phyloP scores from a whole-genome alignment of 2,888 invertebrate genomes.

The Drosophila peninsularis region DNA sequence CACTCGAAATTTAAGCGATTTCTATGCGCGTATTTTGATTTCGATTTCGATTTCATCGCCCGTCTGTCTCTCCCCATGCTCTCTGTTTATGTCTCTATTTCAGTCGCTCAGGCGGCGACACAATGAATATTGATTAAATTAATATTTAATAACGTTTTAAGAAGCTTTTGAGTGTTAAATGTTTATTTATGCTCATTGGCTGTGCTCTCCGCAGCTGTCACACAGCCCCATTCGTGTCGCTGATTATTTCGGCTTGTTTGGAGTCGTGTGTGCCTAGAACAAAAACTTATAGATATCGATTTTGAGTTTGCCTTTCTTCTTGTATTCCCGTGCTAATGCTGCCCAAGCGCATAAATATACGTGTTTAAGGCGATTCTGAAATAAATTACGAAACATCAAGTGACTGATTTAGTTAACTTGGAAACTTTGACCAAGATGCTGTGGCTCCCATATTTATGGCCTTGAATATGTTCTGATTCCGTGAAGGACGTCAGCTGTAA shows the following conservation, averaged over 20 bases:
- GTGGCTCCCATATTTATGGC: constrained; percentile 1
- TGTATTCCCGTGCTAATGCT: constrained; percentile 20
- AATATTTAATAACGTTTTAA: constrained; percentile 81
- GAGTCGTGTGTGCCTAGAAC: neutral
- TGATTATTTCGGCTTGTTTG: constrained; percentile 11
- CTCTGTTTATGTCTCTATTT: constrained; percentile 19
- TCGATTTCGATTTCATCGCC: constrained; percentile 55
- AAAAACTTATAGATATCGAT: constrained; percentile 16
- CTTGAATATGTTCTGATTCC: neutral
- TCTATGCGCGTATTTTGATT: constrained; percentile 74
- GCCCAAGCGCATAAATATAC: neutral
- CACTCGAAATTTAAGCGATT: constrained; percentile 80
- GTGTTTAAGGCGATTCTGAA: neutral
- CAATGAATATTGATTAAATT: constrained; percentile 78
- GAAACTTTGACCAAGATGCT: neutral
- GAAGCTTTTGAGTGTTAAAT: constrained; percentile 80
- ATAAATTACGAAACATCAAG: neutral
- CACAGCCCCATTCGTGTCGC: neutral
- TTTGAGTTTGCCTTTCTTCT: constrained; percentile 14
- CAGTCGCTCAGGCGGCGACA: constrained; percentile 32
- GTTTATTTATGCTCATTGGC: constrained; percentile 72
- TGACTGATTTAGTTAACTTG: neutral
- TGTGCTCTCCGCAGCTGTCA: constrained; percentile 39
- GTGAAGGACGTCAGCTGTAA: no score
- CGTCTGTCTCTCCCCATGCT: constrained; percentile 9